phyloP scores from a whole-genome alignment of 2,113 vertebrate genomes.

The Aphyosemion australe region DNA sequence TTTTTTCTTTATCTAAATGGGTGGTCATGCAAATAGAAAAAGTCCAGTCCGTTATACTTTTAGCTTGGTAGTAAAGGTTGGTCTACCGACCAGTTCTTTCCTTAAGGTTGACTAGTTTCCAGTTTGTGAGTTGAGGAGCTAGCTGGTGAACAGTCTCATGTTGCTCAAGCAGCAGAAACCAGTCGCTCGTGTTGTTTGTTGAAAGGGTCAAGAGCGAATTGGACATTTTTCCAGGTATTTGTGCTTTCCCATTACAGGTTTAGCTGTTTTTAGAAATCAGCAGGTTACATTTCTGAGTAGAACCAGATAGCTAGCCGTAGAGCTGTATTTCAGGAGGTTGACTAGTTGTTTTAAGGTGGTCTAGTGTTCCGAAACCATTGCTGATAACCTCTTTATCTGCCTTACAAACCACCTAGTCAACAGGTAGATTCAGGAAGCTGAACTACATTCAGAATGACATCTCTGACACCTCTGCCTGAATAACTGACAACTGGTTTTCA shows the following conservation, averaged over 20 bases:
- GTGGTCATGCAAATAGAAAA: constrained; percentile 77
- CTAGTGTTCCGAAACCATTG: constrained; percentile 52
- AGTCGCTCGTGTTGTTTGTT: neutral
- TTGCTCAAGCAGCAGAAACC: neutral
- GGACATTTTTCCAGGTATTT: constrained; percentile 11
- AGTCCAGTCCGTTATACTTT: constrained; percentile 46
- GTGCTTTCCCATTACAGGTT: constrained; percentile 26
- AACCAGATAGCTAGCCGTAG: constrained; percentile 19
- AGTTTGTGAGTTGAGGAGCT: neutral
- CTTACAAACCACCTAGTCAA: constrained; percentile 18
- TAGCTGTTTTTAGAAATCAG: constrained; percentile 12
- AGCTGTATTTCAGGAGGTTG: constrained; percentile 32
- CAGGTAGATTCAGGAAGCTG: constrained; percentile 18
- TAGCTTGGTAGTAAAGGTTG: constrained; percentile 29
- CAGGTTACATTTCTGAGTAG: constrained; percentile 3
- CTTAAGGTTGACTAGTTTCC: constrained; percentile 23
- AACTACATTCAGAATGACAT: neutral
- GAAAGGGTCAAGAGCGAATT: neutral
- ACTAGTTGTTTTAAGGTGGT: constrained; percentile 6
- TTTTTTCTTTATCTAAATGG: constrained; percentile 59
- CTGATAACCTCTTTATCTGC: constrained; percentile 23
- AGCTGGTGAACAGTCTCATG: constrained; percentile 19
- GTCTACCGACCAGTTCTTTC: constrained; percentile 28
- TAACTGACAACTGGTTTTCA: constrained; percentile 21
- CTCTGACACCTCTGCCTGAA: constrained; percentile 11